A percentile compares a stretch with the other conserved stretches of the same genome.
Conservation (phyloP, 64 coral and sea anemone species). For the Montipora cactus region DNA sequence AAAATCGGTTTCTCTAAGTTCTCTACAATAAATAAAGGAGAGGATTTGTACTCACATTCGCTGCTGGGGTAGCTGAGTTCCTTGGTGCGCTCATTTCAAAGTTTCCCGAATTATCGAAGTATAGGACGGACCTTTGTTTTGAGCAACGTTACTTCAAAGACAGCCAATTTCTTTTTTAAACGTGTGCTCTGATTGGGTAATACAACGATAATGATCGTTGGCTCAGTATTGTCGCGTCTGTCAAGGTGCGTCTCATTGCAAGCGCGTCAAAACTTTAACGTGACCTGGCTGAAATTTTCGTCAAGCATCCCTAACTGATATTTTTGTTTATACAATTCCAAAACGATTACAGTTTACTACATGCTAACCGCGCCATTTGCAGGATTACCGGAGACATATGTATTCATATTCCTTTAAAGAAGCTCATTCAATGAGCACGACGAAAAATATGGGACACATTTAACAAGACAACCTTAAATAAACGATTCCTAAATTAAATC, state of each 20-base stretch:
- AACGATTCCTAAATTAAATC: no score
- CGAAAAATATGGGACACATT: no score
- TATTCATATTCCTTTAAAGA: no score
- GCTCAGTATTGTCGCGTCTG: background rate
- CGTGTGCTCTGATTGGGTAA: background rate
- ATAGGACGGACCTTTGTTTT: background rate
- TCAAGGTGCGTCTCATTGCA: background rate
- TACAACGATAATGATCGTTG: constrained; percentile 1
- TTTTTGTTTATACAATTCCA: background rate
- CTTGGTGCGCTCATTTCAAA: background rate
- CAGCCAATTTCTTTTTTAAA: background rate
- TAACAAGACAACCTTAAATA: no score
- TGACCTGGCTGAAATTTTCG: background rate
- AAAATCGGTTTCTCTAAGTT: no score
- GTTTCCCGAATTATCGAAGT: background rate
- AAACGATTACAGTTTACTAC: no score
- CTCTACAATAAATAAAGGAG: background rate
- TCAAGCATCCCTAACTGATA: background rate
- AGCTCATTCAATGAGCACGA: no score
- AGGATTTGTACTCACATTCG: background rate
- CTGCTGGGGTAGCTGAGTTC: background rate
- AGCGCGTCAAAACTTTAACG: no score
- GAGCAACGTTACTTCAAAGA: no score
- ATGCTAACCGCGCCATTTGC: no score
- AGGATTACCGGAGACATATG: no score